Evolutionary conservation across 2,888 invertebrate genomes (phyloP).

Genomic region (Apodemia duryi): DNA sequence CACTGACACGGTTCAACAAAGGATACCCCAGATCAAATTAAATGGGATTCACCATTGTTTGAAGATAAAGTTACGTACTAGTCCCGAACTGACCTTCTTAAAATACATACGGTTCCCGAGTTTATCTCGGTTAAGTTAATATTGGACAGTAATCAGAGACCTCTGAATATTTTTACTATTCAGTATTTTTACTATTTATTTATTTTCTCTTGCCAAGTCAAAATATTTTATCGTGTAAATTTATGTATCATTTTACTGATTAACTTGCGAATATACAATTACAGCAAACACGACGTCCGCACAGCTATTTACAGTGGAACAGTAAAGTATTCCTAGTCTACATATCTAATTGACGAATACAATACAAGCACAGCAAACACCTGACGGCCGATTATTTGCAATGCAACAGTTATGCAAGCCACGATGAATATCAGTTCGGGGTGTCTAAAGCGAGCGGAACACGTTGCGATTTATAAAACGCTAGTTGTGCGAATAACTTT

Average conservation of each 20-base stretch:
- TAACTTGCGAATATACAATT: not conserved
- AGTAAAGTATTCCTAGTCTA: not conserved
- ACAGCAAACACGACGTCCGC: not conserved
- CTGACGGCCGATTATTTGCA: conserved; percentile 28
- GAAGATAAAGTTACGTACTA: not conserved
- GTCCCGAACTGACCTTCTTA: not conserved
- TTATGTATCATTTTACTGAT: not conserved
- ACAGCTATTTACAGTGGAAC: not conserved
- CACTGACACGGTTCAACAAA: conserved; percentile 8
- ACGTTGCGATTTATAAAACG: conserved; percentile 17
- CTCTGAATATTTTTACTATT: too few species aligned
- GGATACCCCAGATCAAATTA: conserved; percentile 10
- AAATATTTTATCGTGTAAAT: not conserved
- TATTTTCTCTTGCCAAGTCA: too few species aligned
- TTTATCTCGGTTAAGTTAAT: too few species aligned
- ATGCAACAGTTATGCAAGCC: conserved; percentile 31
- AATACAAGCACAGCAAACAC: conserved; percentile 18
- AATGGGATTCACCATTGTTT: conserved; percentile 6
- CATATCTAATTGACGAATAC: conserved; percentile 13
- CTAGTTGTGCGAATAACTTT: not conserved
- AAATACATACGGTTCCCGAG: not conserved
- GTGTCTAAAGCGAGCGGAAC: conserved; percentile 12
- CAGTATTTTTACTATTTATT: too few species aligned
- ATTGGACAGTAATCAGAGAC: too few species aligned
- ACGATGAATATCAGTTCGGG: conserved; percentile 28